phyloP scores from a whole-genome alignment of 2,888 invertebrate species.

The Itoplectis maculator region DNA sequence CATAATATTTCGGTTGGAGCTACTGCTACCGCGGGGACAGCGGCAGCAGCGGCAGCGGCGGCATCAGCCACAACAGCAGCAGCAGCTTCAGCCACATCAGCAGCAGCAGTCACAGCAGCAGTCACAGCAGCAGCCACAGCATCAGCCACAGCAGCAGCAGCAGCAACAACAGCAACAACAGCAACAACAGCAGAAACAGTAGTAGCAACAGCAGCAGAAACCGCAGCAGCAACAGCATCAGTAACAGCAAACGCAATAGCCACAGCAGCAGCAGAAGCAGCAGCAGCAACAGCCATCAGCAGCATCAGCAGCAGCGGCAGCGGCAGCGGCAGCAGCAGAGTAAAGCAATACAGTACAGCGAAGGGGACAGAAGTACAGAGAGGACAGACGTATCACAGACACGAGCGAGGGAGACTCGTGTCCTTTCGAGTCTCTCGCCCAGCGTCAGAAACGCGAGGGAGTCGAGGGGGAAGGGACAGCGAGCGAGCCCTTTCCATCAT shows the following conservation, averaged over 20 bases:
- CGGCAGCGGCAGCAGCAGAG: not conserved
- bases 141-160: too few species aligned
- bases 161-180: too few species aligned
- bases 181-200: too few species aligned
- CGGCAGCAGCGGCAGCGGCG: not conserved
- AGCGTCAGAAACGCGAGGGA: too few species aligned
- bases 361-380: not conserved
- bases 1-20: conserved; percentile 82
- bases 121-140: too few species aligned
- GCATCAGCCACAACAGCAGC: not conserved
- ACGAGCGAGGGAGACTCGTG: not conserved
- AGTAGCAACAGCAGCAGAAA: too few species aligned
- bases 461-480: too few species aligned
- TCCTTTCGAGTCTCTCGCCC: conserved; percentile 14
- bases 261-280: too few species aligned
- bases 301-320: not conserved
- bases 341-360: not conserved
- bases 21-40: conserved; percentile 55
- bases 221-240: too few species aligned
- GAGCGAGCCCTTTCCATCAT: conserved; percentile 41
- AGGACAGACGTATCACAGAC: too few species aligned
- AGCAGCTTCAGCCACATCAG: not conserved
- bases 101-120: too few species aligned
- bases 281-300: not conserved
- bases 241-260: too few species aligned